Conservation (phyloP, 2,113 vertebrate species). For the Atractosteus spatula region DNA sequence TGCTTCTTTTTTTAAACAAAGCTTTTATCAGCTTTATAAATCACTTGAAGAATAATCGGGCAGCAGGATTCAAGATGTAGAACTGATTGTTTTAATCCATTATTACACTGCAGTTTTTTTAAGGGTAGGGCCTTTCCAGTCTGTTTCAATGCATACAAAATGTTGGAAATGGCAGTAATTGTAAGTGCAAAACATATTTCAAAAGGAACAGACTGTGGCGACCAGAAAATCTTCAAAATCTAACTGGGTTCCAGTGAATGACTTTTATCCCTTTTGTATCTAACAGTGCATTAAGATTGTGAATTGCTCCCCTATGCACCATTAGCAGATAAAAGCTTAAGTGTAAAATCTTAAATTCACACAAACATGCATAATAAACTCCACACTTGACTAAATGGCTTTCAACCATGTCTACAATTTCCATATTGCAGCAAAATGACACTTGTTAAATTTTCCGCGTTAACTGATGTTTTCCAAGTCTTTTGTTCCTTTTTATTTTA, state of each 20-base stretch:
- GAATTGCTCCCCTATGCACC: not conserved
- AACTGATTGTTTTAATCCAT: not conserved
- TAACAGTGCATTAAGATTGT: not conserved
- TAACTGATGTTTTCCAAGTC: too few species aligned
- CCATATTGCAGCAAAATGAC: too few species aligned
- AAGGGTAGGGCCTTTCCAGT: not conserved
- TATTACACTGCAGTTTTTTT: not conserved
- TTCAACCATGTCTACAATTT: too few species aligned
- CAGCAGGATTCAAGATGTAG: not conserved
- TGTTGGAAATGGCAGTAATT: not conserved
- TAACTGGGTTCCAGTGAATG: not conserved
- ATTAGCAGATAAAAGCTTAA: not conserved
- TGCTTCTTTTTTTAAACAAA: not conserved
- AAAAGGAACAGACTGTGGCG: not conserved
- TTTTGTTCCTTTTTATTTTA: too few species aligned
- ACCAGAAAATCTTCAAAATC: not conserved
- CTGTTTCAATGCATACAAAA: not conserved
- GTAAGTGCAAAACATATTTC: not conserved
- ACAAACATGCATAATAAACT: conserved; percentile 1
- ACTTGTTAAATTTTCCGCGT: too few species aligned
- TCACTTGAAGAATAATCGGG: not conserved
- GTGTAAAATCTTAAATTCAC: conserved; percentile 1
- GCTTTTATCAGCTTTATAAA: not conserved
- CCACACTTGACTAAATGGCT: too few species aligned
- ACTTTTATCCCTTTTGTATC: conserved; percentile 6